Base-by-base conservation (phyloP, 1,140 invertebrate species). In the Drosophila kohkoa region DNA sequence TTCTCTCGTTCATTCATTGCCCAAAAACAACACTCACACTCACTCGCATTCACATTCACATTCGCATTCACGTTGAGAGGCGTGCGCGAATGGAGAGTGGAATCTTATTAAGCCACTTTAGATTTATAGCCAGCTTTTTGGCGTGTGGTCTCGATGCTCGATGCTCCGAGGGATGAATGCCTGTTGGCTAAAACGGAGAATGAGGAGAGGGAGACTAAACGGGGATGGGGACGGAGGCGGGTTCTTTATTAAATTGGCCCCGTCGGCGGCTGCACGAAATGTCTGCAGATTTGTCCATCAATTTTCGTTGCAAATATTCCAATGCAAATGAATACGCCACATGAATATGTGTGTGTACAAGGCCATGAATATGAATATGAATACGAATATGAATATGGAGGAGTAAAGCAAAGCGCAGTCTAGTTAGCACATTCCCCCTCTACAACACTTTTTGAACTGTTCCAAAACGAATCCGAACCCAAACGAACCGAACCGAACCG, bases 71-170 rank as follows among this genome's bases (percentile, higher is more conserved):
- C 41, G 46, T 25, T 16, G 25, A 15, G 38, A 5, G 38, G 6
- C 49, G 54, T n/a, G 43, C 30, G 32, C 46, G 41, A 45, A 20
- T 28, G 43, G 67, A 58, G 60, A 60, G 59, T 57, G 52, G 54
- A 68, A 66, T 75, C 82, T 87, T 75, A 88, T 88, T 83, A 81
- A 81, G 68, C 74, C 70, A 79, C 62, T 78, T 75, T 66, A 75
- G 79, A 81, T 89, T 88, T 81, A 89, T 88, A 49, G 70, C 46
- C 54, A 30, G 25, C 52, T 55, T 64, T 62, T 59, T 41, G 63
- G 16, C 48, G 35, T 2, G 8, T 5, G 7, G n/a, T 7, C 5
- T 7, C 5, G 41, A 38, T 10, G 35, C 35, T 10, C 35, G 7
- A 32, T 32, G 30, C 30, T 8, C 30, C 20, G 3, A 25, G 20